Conservation (phyloP, 2,888 invertebrate genomes). For the Noctuana brunneofusca region DNA sequence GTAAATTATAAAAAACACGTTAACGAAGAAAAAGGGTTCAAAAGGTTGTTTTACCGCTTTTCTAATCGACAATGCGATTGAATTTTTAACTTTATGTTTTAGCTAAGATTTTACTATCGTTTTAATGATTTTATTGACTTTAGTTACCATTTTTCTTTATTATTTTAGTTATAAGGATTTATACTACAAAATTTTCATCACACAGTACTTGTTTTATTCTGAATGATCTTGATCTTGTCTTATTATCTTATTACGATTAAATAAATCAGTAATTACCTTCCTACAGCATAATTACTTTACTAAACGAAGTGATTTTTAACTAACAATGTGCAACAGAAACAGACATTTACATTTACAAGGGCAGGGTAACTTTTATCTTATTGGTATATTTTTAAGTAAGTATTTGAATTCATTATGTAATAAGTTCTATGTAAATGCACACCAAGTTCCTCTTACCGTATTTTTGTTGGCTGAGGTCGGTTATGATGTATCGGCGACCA, state of each 20-base stretch:
- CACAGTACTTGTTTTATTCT: background rate
- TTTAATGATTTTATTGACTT: slow-evolving; percentile 3
- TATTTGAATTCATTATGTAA: slow-evolving; percentile 16
- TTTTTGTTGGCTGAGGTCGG: background rate
- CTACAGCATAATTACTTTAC: background rate
- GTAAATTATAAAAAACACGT: too few relatives aligned
- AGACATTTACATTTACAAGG: background rate
- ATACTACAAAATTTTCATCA: background rate
- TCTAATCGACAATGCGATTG: background rate
- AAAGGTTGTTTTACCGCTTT: background rate
- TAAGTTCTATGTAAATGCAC: slow-evolving; percentile 15
- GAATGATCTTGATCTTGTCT: too few relatives aligned
- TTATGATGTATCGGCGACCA: too few relatives aligned
- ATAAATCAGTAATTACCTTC: background rate
- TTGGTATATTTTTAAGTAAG: background rate
- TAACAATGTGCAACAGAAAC: background rate
- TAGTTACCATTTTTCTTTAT: slow-evolving; percentile 18
- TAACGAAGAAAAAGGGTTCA: too few relatives aligned
- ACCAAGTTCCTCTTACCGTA: slow-evolving; percentile 24
- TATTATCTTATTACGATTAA: background rate
- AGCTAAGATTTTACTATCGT: slow-evolving; percentile 5
- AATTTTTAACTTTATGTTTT: background rate
- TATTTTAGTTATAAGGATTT: background rate
- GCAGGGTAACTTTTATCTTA: slow-evolving; percentile 21
- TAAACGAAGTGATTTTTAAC: background rate